Evolutionary conservation across 2,888 invertebrate species (phyloP), one percentile per base, ranked within the genome.

Genomic region (Petrolisthes cinctipes): DNA sequence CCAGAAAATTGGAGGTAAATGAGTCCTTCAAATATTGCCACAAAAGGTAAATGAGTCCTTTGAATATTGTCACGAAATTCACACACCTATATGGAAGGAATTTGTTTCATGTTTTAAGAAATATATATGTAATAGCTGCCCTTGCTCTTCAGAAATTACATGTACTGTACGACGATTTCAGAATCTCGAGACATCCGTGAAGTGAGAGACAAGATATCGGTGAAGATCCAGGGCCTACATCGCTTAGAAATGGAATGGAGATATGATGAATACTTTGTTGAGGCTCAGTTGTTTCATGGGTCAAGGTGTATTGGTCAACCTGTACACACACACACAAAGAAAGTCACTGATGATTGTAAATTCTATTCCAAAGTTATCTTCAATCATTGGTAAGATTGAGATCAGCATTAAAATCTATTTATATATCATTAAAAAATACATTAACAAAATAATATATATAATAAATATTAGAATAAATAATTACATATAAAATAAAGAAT

Each of bases 201-300:
- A 87, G 94, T 97, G 86, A 93, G 95, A 0, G 97, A 97, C 92
- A 83, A 87, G 53, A 80, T 91, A 17, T 82, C 83, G 23, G 81
- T 91, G 5, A 82, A 80, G 37, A 82, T 91, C n/a, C 85, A 97
- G 90, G 96, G 96, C 57, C 94, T 97, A 1, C 97, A 97, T 93
- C 94, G 97, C 88, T 94, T 97, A 20, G 95, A 95, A 5, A 94
- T 94, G 0, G 94, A 95, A 86, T 97, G 97, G 97, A 95, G 94
- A 91, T 96, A 96, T 93, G 96, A 97, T 91, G 96, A 97, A 92
- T 98, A 97, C 92, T 94, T 96, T 91, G 95, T 98, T 87, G 95
- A 96, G 85, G 96, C 96, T 37, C 97, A 97, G 92, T 95, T 98
- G 89, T 97, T 96, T 93, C 96, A 98, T 93, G 98, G 98, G 9